Base-by-base conservation (phyloP, 2,113 vertebrate genomes). In the Oncorhynchus masou region DNA sequence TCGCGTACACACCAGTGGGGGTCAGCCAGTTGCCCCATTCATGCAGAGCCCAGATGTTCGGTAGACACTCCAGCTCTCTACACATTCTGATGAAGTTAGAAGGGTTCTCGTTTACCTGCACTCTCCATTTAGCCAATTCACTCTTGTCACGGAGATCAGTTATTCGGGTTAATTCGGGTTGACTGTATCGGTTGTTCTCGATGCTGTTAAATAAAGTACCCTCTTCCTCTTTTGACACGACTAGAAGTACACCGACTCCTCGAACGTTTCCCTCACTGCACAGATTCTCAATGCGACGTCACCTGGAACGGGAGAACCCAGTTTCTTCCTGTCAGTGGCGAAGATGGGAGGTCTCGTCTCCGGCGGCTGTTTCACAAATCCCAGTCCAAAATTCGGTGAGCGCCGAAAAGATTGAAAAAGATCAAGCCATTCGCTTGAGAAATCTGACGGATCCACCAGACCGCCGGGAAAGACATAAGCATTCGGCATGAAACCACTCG, bases 21-120 rank as follows among this genome's bases (percentile, higher is more conserved):
- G 96, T 99, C 79, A 99, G 84, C 97, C 98, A 99, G 86, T 92
- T 94, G 27, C 92, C 87, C 97, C 98, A 99, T 80, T 95, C 94
- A 0, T 94, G 92, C 75, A 99, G 87, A 25, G 95, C 96, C 97
- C 97, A 98, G 67, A 99, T 95, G 86, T 99, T 93, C 13, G 98
- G 97, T 34, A 93, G 79, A 91, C 96, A 93, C 81, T 94, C 72
- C 67, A 99, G 80, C 65, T 91, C 92, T 9, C 72, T 92, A 83
- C 97, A 99, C 87, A 99, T 93, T 73, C 75, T 84, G 81, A 97
- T 76, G 87, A 99, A 98, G 74, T 92, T 90, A 15, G 70, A 79
- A 7, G 97, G 86, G 81, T 95, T 87, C 16, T 81, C 5, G 78
- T 88, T 95, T 1, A 98, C 95, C 73, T 92, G 85, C 1, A 83